phyloP scores from a whole-genome alignment of 2,113 vertebrate genomes.

The Strix aluco region DNA sequence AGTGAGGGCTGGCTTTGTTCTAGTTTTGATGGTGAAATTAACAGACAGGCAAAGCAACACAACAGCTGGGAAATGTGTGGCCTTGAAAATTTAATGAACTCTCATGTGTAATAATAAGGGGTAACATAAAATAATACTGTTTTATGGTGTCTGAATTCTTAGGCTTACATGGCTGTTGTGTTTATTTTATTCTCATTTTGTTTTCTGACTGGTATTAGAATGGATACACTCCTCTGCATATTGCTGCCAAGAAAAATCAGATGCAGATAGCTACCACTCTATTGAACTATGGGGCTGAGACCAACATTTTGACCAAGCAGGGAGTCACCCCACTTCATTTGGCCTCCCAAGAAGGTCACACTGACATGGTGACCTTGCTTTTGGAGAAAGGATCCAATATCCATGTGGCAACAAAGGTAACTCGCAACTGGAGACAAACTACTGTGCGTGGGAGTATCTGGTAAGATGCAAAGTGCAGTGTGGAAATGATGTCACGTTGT shows the following conservation, averaged over 20 bases:
- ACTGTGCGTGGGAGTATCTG: background rate
- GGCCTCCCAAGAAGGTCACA: constrained; percentile 93
- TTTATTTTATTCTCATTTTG: background rate
- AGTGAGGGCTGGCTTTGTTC: background rate
- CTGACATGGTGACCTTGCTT: constrained; percentile 88
- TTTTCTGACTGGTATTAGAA: constrained; percentile 77
- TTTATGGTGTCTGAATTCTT: background rate
- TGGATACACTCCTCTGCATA: constrained; percentile 92
- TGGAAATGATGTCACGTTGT: background rate
- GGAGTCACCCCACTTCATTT: constrained; percentile 93
- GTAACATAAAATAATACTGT: background rate
- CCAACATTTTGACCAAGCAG: constrained; percentile 92
- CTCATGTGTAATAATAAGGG: background rate
- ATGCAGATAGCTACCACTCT: constrained; percentile 93
- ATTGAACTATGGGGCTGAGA: constrained; percentile 88
- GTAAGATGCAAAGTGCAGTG: background rate
- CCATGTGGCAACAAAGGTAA: constrained; percentile 91
- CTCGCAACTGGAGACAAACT: background rate
- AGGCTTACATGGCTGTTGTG: background rate
- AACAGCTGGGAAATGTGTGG: background rate
- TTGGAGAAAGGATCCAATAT: constrained; percentile 87
- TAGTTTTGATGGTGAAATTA: rapidly evolving
- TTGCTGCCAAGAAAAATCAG: constrained; percentile 98
- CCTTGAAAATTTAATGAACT: background rate
- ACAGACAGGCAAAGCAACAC: background rate